These are phyloP conservation scores for Actinia equina DNA, from an alignment of 64 coral and sea anemone genomes.

Conservation along the genomic window DNA sequence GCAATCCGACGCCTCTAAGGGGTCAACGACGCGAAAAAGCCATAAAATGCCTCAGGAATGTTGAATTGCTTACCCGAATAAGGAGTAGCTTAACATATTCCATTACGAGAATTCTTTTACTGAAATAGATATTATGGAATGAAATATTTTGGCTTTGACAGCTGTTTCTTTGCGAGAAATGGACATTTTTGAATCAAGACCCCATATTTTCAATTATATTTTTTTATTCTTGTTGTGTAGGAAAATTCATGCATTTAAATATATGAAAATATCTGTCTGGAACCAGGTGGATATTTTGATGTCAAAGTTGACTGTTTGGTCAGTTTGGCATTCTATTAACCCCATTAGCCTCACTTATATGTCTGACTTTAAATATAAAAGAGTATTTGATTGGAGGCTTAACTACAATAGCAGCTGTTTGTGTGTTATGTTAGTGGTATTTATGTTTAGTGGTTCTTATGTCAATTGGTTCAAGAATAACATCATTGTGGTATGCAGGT, in stretches of 20 bases:
- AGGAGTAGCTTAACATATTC: background rate
- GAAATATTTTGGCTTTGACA: background rate
- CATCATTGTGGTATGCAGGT: too few species aligned
- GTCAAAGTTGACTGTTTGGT: too few species aligned
- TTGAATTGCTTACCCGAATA: background rate
- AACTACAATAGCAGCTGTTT: too few species aligned
- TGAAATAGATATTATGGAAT: background rate
- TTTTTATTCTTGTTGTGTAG: background rate
- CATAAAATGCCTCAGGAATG: background rate
- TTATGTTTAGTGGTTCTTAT: too few species aligned
- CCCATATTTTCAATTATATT: background rate
- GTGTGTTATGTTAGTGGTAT: too few species aligned
- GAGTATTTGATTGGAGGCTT: too few species aligned
- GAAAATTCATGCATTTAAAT: background rate
- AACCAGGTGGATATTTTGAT: too few species aligned
- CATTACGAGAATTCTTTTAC: background rate
- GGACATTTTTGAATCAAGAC: background rate
- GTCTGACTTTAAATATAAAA: too few species aligned
- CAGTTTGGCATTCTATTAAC: too few species aligned
- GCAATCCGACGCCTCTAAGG: background rate
- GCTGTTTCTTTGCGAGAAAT: background rate
- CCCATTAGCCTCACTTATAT: too few species aligned
- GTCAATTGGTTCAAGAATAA: too few species aligned
- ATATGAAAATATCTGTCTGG: too few species aligned
- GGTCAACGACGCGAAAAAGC: background rate